phyloP scores from a whole-genome alignment of 2,113 vertebrate species.

The Dicerorhinus sumatrensis region DNA sequence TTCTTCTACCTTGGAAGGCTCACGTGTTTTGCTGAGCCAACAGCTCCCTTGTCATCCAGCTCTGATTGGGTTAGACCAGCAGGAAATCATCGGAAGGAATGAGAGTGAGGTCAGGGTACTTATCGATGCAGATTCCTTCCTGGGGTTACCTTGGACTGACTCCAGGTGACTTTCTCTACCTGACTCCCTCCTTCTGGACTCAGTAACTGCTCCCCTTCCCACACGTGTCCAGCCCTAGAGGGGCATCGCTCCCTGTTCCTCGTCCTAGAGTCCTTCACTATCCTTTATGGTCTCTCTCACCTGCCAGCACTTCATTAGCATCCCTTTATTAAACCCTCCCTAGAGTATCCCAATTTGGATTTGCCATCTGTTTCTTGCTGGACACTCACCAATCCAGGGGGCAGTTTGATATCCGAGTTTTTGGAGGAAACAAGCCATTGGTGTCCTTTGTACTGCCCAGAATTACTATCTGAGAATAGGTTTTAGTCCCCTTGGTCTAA shows the following conservation, averaged over 20 bases:
- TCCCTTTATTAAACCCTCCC: too few species aligned
- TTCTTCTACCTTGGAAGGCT: too few species aligned
- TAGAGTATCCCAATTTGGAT: neutral
- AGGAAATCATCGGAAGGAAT: too few species aligned
- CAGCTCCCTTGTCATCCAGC: too few species aligned
- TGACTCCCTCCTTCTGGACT: too few species aligned
- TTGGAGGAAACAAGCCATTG: neutral
- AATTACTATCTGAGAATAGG: neutral
- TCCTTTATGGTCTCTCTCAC: neutral
- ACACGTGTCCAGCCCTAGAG: neutral
- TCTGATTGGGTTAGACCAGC: too few species aligned
- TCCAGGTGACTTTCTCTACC: too few species aligned
- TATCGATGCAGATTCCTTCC: too few species aligned
- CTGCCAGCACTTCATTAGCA: neutral
- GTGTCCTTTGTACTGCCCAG: neutral
- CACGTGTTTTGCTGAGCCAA: too few species aligned
- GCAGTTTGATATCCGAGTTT: neutral
- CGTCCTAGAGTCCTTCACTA: accelerated
- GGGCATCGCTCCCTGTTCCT: neutral
- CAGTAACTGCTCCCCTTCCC: too few species aligned
- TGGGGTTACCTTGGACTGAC: too few species aligned
- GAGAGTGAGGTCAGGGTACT: too few species aligned
- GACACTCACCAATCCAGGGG: neutral
- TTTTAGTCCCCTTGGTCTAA: neutral
- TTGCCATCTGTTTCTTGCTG: neutral